Conservation (phyloP, 2,797 vertebrate genomes). For the Euthynnus affinis region DNA sequence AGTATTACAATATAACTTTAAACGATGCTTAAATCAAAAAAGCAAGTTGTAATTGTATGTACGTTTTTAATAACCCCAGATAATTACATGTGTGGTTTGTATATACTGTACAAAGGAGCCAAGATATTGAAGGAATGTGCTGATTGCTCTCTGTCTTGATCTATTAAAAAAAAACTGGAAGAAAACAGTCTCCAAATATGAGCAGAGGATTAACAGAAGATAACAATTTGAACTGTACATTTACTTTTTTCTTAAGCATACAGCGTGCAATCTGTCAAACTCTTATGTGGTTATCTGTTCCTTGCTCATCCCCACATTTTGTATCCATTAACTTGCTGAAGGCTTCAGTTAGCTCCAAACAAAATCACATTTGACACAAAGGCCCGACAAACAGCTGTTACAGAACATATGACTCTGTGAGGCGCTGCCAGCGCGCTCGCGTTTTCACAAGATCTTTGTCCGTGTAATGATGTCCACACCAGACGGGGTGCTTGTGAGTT, state of each 20-base stretch:
- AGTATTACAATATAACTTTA: too few species aligned
- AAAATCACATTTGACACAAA: conserved; percentile 16
- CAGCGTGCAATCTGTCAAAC: neutral
- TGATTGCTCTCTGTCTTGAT: too few species aligned
- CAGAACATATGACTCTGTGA: neutral
- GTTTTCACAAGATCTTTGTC: conserved; percentile 1
- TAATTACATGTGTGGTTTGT: conserved; percentile 8
- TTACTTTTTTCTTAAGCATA: neutral
- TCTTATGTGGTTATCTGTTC: neutral
- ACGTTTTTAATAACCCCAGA: neutral
- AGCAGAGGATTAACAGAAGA: too few species aligned
- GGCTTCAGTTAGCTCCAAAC: neutral
- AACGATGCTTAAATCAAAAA: too few species aligned
- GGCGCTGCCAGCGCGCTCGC: neutral
- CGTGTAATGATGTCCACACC: neutral
- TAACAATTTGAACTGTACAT: neutral
- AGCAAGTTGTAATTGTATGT: too few species aligned
- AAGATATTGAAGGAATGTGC: too few species aligned
- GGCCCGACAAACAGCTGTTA: neutral
- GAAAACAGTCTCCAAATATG: too few species aligned
- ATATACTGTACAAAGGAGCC: too few species aligned
- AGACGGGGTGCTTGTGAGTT: conserved; percentile 5
- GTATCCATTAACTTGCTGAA: conserved; percentile 8
- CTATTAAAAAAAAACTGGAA: too few species aligned
- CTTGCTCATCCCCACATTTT: neutral